Evolutionary conservation across 1,140 invertebrate genomes (phyloP), one percentile per base, ranked within the genome.

Genomic region (Zaprionus ornatus): DNA sequence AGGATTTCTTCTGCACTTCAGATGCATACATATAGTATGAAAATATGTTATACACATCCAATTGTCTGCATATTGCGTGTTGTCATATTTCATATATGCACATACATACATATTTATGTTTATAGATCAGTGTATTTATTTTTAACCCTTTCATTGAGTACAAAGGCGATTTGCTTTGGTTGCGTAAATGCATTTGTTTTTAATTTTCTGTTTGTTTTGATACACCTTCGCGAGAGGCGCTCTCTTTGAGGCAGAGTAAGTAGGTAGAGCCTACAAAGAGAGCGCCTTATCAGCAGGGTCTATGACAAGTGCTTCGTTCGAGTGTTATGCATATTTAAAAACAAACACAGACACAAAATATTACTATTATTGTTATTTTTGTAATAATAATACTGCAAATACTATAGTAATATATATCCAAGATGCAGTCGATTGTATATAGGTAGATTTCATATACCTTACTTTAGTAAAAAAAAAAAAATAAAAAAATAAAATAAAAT

Each of bases 161-260:
- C 9, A 15, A 59, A 52, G 60, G 42, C 54, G 50, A 32, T 69
- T 74, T 57, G 40, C 40, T 40, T 70, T 57, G 67, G 45, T 75
- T 75, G 74, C 74, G 68, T 75, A 75, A 75, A 75, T 66, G 75
- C 71, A 79, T 84, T 83, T 83, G 81, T 83, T 83, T 83, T 88
- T 82, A 87, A 88, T 87, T 84, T 54, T 88, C 66, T 64, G 77
- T 87, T 90, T 87, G 84, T 87, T 87, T 87, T 87, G 84, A 74
- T 87, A 87, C 85, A 72, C 69, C 64, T 79, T 86, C 72, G 66
- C 25, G 40, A 63, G 73, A 50, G 73, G 10, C 65, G 10, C 57
- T 60, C 54, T 52, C 63, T 66, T 35, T 52, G 17, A 17, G 15
- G 9, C n/a, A 67, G 29, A 10, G 29, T 32, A 10, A 32, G 19